These are phyloP conservation scores for Rotaria socialis DNA, from an alignment of 2,888 invertebrate genomes.

Conservation along the genomic window DNA sequence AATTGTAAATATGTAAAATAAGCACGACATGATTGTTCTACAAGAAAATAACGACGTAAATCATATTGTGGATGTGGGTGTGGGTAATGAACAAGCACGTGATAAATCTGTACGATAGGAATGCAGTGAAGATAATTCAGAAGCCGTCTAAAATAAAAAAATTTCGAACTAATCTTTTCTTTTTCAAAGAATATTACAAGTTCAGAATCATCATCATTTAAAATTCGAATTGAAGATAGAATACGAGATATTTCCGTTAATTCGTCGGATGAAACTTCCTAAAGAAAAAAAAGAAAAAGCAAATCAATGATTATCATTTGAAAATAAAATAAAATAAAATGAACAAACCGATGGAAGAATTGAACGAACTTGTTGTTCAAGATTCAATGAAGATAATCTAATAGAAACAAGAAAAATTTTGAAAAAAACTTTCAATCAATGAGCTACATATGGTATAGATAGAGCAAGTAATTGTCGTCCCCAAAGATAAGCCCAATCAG, in stretches of 20 bases:
- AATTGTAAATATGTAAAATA: constrained; percentile 75
- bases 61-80: constrained; percentile 1
- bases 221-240: neutral
- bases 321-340: too few relatives aligned
- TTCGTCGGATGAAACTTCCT: neutral
- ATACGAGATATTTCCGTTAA: neutral
- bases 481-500: constrained; percentile 90
- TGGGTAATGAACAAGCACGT: neutral
- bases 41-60: neutral
- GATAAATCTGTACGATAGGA: neutral
- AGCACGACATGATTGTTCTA: constrained; percentile 59
- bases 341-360: neutral
- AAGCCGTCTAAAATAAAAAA: neutral
- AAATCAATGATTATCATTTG: too few relatives aligned
- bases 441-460: neutral
- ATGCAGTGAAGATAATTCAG: neutral
- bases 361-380: neutral
- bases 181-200: neutral
- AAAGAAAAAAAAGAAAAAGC: too few relatives aligned
- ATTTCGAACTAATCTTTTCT: too few relatives aligned
- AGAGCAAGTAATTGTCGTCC: constrained; percentile 60
- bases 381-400: neutral
- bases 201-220: constrained; percentile 21
- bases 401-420: neutral
- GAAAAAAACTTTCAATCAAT: too few relatives aligned